Base-by-base conservation (phyloP, 2,888 invertebrate genomes). In the Leucophenga montana region DNA sequence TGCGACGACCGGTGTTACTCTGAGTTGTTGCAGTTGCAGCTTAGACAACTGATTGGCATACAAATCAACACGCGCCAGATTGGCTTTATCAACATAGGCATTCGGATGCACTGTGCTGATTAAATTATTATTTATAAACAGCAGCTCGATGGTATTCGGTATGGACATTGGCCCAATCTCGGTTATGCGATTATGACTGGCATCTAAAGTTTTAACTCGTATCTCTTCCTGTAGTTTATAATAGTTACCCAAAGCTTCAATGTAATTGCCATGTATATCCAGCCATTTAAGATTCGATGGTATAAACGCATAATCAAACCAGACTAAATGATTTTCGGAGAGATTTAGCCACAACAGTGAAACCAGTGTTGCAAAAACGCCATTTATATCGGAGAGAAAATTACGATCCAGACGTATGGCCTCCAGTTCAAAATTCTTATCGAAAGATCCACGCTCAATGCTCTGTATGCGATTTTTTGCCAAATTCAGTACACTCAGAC, bases 221-320 rank as follows among this genome's bases (percentile, higher is more conserved):
- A 95, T 94, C 89, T 94, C 93, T 85, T 94, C 93, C 89, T 95
- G 94, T 73, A 95, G 91, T 89, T 95, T 95, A 87, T 95, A 96
- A 87, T 96, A 96, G 89, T 97, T 97, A 61, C 94, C 95, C 77
- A 97, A 90, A 70, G 94, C 93, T 89, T 95, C 94, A 80, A 97
- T 95, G 83, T 94, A 95, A 88, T 97, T 97, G 67, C 95, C 94
- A 88, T 96, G 96, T 84, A 97, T 93, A 86, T 97, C 97, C 86
- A 97, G 90, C 95, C 95, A 96, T 89, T 95, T 95, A 69, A 97
- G 90, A 88, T 95, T 95, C 76, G 93, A 94, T 46, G 97, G 97
- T 80, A 97, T 94, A 88, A 97, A 95, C 67, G 96, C 96, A 87
- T 95, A 97, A 89, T 97, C 97, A 88, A 97, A 97, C 95, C 95